phyloP scores from a whole-genome alignment of 2,113 vertebrate species.

The Taxidea taxus region DNA sequence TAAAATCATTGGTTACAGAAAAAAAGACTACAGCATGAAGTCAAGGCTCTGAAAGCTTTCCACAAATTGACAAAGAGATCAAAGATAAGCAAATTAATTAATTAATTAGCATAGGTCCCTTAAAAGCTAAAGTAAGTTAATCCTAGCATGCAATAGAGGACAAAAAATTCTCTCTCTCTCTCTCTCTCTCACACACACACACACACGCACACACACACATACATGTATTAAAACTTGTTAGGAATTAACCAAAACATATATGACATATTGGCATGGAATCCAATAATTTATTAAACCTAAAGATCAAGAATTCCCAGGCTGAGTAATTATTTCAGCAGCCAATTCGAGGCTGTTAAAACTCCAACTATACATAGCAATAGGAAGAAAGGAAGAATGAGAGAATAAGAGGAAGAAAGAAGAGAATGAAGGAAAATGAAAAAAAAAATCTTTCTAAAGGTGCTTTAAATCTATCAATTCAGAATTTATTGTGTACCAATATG shows the following conservation, averaged over 20 bases:
- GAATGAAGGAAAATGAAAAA: neutral
- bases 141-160: neutral
- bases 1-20: too few species aligned
- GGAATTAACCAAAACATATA: neutral
- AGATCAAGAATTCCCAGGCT: neutral
- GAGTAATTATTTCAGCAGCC: neutral
- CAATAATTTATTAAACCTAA: neutral
- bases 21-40: neutral
- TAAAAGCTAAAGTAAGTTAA: neutral
- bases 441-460: neutral
- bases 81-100: neutral
- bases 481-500: neutral
- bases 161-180: neutral
- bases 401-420: neutral
- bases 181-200: neutral
- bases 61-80: neutral
- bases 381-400: neutral
- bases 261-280: neutral
- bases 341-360: neutral
- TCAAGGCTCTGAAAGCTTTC: neutral
- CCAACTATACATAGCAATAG: neutral
- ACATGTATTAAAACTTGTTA: neutral
- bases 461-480: neutral
- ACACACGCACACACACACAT: neutral
- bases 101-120: neutral